Conservation (phyloP, 2,888 invertebrate species). For the Drosophila fungiperda region DNA sequence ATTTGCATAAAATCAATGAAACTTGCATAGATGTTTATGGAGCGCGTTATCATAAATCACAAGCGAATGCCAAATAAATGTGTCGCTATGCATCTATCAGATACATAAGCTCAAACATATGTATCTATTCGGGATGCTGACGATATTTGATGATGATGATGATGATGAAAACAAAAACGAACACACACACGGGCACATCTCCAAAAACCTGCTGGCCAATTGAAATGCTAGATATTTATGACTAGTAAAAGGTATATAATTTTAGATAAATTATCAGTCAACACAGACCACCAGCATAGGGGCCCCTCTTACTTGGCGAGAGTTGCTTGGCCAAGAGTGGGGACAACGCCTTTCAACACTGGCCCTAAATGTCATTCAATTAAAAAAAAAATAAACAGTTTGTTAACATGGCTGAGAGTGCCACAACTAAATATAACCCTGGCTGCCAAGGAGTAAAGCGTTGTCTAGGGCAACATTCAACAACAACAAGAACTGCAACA, state of each 20-base stretch:
- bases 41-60: slow-evolving; percentile 78
- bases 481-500: slow-evolving; percentile 10
- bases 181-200: slow-evolving; percentile 36
- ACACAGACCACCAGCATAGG: slow-evolving; percentile 56
- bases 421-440: slow-evolving; percentile 48
- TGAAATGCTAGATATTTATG: slow-evolving; percentile 74
- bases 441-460: slow-evolving; percentile 37
- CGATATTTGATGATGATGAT: slow-evolving; percentile 58
- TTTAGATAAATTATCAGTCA: slow-evolving; percentile 57
- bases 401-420: slow-evolving; percentile 44
- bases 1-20: slow-evolving; percentile 78
- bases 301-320: slow-evolving; percentile 19
- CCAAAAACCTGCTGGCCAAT: slow-evolving; percentile 65
- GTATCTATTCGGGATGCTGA: slow-evolving; percentile 41
- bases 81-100: slow-evolving; percentile 65
- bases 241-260: slow-evolving; percentile 39
- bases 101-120: slow-evolving; percentile 32
- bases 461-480: slow-evolving; percentile 41
- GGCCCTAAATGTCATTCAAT: slow-evolving; percentile 57
- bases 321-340: slow-evolving; percentile 2
- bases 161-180: slow-evolving; percentile 61
- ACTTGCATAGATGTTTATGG: slow-evolving; percentile 64
- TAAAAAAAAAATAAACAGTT: slow-evolving; percentile 60
- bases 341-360: slow-evolving; percentile 11
- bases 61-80: slow-evolving; percentile 68